Evolutionary conservation across 2,888 invertebrate species (phyloP).

Genomic region (Heliconius aoede): DNA sequence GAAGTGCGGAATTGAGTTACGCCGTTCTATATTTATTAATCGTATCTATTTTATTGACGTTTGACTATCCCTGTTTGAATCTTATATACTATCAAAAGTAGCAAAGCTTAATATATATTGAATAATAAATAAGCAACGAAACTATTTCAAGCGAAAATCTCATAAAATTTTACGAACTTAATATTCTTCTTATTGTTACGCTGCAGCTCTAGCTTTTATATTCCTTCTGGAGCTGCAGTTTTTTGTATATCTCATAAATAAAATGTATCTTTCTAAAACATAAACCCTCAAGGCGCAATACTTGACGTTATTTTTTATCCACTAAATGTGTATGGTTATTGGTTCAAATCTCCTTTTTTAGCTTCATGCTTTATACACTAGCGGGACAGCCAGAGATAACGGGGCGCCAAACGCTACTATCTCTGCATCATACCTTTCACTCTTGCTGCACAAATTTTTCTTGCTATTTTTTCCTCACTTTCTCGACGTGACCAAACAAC

Average conservation of each 20-base stretch:
- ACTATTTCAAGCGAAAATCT: conserved; percentile 1
- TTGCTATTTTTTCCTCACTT: no score
- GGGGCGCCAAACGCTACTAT: neutral
- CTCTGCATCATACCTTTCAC: no score
- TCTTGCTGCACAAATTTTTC: no score
- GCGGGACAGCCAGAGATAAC: neutral
- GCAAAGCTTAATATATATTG: neutral
- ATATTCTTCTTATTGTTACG: neutral
- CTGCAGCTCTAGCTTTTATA: conserved; percentile 4
- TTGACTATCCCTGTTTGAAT: no score
- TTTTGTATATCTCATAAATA: neutral
- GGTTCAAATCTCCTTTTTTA: neutral
- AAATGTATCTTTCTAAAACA: neutral
- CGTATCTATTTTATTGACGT: no score
- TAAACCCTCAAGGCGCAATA: no score
- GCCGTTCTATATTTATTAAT: no score
- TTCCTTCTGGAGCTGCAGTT: neutral
- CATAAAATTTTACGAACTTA: conserved; percentile 11
- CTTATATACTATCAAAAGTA: neutral
- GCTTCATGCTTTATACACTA: neutral
- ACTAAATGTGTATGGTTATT: neutral
- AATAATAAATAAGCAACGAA: neutral
- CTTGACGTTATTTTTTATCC: neutral
- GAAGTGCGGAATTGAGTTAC: no score
- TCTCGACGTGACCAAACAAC: no score